Base-by-base conservation (phyloP, 2,888 invertebrate genomes). In the Dugesia japonica region DNA sequence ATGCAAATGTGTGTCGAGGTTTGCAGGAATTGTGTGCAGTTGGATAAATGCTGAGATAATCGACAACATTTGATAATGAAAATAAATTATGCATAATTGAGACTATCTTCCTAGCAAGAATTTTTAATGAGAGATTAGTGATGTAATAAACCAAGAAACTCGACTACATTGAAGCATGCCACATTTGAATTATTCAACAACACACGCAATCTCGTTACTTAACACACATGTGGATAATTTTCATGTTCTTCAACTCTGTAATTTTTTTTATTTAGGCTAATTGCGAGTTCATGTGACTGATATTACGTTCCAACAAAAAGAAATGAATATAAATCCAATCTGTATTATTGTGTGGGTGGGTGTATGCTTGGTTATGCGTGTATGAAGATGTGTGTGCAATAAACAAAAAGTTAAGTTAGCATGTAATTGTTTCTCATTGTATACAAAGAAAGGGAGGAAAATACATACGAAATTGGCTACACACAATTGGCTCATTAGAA, bases 61-160 rank as follows among this genome's bases (percentile, higher is more conserved):
- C 56, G 56, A 56, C 56, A 56, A 23, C 56, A 56, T 4, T 56
- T 56, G 56, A 56, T 56, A 56, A 56, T 56, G 56, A 56, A 56
- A 56, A 56, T 56, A 56, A 56, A 56, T 56, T 56, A 56, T 56
- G 56, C 56, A 56, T 56, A 56, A 56, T 56, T 56, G 56, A 56
- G 56, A 56, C 56, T 4, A 56, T 56, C 4, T 56, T 56, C 23
- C 9, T 56, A 20, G 23, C 56, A 56, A 56, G 56, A 56, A 56
- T 56, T 56, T 56, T 56, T 56, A 56, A 56, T 56, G 56, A 56
- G 56, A 56, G 56, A 56, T 13, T 38, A 38, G 38, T 38, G 38
- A 38, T 38, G 38, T 38, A 38, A 38, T 38, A 38, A 38, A 38
- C 13, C 38, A 38, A 38, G 38, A 38, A 38, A 38, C 38, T 38